Percentiles rank a stretch among this genome's conserved stretches.
Conservation (phyloP, 2,888 invertebrate species). For the Yponomeuta evonymella region DNA sequence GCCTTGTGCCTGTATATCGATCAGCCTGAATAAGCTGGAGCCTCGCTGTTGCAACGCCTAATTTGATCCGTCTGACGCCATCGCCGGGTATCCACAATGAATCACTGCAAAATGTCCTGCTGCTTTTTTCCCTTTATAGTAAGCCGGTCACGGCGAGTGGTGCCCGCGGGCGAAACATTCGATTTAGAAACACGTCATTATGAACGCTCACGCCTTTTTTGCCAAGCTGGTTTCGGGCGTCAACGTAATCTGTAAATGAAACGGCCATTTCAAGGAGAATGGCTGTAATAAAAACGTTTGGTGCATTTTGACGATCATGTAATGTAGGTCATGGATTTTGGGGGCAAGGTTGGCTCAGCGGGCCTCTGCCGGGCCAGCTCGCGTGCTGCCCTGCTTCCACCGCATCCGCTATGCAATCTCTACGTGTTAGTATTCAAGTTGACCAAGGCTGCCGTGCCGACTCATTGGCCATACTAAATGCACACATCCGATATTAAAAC, state of each 20-base stretch:
- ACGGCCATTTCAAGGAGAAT: constrained; percentile 43
- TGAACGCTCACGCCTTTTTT: constrained; percentile 16
- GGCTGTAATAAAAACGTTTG: constrained; percentile 53
- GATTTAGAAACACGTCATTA: constrained; percentile 22
- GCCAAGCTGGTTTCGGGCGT: constrained; percentile 3
- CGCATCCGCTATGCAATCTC: constrained; percentile 63
- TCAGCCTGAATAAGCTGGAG: constrained; percentile 32
- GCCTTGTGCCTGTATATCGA: constrained; percentile 38
- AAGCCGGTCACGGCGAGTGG: constrained; percentile 7
- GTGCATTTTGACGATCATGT: constrained; percentile 59
- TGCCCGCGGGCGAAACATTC: constrained; percentile 6
- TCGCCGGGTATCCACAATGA: constrained; percentile 2
- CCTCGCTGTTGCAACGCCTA: neutral
- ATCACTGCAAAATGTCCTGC: constrained; percentile 7
- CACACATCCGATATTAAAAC: constrained; percentile 52
- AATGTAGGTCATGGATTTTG: constrained; percentile 72
- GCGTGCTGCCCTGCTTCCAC: constrained; percentile 55
- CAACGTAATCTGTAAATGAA: constrained; percentile 24
- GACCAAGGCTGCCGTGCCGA: constrained; percentile 62
- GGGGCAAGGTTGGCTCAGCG: constrained; percentile 61
- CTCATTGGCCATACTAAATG: constrained; percentile 56
- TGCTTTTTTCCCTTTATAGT: constrained; percentile 5
- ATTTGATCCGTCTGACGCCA: neutral
- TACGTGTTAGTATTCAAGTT: constrained; percentile 53
- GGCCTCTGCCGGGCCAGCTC: constrained; percentile 31